Evolutionary conservation across 2,113 vertebrate species (phyloP), one percentile per base, ranked within the genome.

Genomic region (Anarhynchus alexandrinus): DNA sequence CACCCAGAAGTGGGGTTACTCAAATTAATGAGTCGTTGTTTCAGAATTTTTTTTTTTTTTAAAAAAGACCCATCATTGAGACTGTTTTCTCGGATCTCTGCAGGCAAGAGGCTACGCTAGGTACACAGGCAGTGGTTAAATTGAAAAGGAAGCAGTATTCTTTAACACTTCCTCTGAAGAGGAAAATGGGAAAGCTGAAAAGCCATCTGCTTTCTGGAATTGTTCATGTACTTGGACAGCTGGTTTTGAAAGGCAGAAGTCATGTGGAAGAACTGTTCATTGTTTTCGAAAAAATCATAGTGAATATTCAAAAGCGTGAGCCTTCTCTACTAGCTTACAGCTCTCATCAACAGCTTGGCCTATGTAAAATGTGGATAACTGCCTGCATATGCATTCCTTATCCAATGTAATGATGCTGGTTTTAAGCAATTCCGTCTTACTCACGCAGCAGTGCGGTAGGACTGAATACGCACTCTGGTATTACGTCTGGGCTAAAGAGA

Each of bases 391-490:
- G 17, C 19, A 18, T 88, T 90, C 26, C 42, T 77, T 85, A 55
- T 59, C 67, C 43, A 43, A 23, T n/a, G 49, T 65, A 43, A 21
- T 32, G 69, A 12, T 77, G 36, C 2, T 27, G 61, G 43, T 30
- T 86, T 49, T 77, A 47, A 83, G 27, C 42, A 62, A 2, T 58
- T 78, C 61, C 45, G 47, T 57, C 84, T 47, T 51, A 52, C 19
- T 92, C 22, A 2, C 0, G 2, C 11, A 11, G 65, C 38, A 51
- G 52, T 6, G 4, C 10, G 66, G 47, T 42, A 52, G 78, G 43
- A 52, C 38, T 78, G 70, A 67, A 51, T 9, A 2, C 0, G 0
- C 6, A 4, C n/a, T n/a, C 19, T 47, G 26, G 5, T 69, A 6
- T 0, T 59, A 4, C 20, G 4, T 47, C 32, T 76, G 18, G 38